Evolutionary conservation across 2,797 vertebrate genomes (phyloP).

Genomic region (Gallinago stenura): DNA sequence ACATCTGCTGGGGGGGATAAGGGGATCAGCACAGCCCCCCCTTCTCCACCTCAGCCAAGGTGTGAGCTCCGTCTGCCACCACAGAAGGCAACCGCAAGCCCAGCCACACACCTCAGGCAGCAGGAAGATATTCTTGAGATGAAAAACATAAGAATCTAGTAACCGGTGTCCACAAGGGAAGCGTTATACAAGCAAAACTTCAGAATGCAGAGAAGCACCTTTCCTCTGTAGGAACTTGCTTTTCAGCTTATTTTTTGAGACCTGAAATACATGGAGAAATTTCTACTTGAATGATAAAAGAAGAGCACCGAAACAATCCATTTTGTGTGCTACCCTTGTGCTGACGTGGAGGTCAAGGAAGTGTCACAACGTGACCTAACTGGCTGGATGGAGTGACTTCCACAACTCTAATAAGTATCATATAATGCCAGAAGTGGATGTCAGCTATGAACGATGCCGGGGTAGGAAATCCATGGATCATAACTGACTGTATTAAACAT

Average conservation of each 20-base stretch:
- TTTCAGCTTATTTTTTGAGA: neutral
- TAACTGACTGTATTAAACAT: neutral
- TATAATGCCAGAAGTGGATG: neutral
- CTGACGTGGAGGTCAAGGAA: neutral
- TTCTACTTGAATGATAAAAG: neutral
- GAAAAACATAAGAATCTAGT: neutral
- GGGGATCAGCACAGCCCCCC: neutral
- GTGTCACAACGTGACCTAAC: neutral
- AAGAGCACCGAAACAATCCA: neutral
- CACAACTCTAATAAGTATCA: neutral
- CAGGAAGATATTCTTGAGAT: neutral
- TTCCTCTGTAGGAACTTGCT: neutral
- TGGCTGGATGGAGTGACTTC: neutral
- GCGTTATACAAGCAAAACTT: neutral
- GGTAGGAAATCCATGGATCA: slow-evolving; percentile 39
- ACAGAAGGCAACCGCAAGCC: accelerated
- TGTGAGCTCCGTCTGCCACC: neutral
- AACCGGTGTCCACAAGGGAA: neutral
- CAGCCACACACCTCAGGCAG: neutral
- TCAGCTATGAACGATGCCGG: neutral
- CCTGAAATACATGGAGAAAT: neutral
- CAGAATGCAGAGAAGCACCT: neutral
- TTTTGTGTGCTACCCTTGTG: neutral
- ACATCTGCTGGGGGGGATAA: neutral
- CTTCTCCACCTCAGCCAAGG: neutral